phyloP scores from a whole-genome alignment of 2,113 vertebrate genomes.

The Halcyon malimbica region DNA sequence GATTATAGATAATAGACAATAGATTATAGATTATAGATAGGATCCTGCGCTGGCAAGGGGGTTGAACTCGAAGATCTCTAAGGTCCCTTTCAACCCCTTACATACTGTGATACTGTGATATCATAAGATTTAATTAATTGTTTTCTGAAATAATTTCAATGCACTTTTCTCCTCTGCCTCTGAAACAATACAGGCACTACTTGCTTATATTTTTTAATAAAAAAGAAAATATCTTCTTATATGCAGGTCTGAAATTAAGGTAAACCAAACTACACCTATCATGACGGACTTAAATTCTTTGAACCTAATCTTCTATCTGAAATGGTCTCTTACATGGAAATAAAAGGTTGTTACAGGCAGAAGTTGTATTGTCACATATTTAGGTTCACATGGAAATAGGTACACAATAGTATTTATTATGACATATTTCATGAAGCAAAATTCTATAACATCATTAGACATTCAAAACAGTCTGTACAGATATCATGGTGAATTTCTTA shows the following conservation, averaged over 20 bases:
- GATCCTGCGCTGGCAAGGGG: too few species aligned
- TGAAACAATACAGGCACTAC: background rate
- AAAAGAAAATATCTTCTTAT: background rate
- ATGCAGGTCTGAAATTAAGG: background rate
- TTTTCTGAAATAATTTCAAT: background rate
- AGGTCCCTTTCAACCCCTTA: too few species aligned
- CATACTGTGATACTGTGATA: too few species aligned
- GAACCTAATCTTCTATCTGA: background rate
- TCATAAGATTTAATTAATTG: background rate
- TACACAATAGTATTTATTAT: background rate
- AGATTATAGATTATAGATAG: too few species aligned
- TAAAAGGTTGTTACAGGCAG: background rate
- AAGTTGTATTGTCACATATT: background rate
- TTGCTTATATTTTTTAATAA: background rate
- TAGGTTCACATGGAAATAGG: background rate
- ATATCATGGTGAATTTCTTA: background rate
- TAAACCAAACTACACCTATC: background rate
- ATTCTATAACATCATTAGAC: background rate
- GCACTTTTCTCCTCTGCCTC: background rate
- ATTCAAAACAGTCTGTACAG: background rate
- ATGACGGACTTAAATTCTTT: background rate
- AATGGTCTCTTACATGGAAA: background rate
- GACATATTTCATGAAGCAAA: background rate
- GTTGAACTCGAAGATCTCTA: too few species aligned
- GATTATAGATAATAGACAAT: too few species aligned